Conservation (phyloP, 2,888 invertebrate genomes). For the Venustoraphidia nigricollis region DNA sequence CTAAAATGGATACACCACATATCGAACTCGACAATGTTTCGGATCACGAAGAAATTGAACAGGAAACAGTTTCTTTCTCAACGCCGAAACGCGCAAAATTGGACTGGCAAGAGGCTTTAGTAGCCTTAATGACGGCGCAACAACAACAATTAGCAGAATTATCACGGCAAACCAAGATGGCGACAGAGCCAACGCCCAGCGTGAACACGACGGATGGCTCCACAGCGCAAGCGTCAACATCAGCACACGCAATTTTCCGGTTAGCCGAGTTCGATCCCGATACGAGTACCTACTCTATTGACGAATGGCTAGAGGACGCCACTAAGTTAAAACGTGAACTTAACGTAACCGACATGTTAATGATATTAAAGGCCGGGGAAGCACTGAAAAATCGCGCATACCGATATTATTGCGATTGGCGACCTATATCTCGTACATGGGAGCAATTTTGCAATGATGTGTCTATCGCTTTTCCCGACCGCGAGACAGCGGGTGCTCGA, state of each 20-base stretch:
- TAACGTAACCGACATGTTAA: slow-evolving; percentile 10
- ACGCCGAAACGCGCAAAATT: too few relatives aligned
- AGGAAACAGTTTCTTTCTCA: too few relatives aligned
- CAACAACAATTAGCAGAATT: too few relatives aligned
- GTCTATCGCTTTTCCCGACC: slow-evolving; percentile 12
- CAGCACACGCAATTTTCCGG: neutral
- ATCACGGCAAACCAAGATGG: too few relatives aligned
- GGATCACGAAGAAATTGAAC: too few relatives aligned
- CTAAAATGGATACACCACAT: too few relatives aligned
- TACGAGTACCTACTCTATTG: slow-evolving; percentile 5
- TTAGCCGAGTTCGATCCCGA: neutral
- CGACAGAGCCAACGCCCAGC: too few relatives aligned
- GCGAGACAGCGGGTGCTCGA: slow-evolving; percentile 13
- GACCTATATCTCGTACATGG: slow-evolving; percentile 12
- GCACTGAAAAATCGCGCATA: slow-evolving; percentile 11
- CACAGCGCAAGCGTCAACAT: neutral
- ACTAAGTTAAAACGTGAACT: slow-evolving; percentile 12
- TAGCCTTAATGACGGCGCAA: too few relatives aligned
- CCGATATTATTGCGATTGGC: slow-evolving; percentile 12
- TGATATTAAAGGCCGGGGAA: slow-evolving; percentile 12
- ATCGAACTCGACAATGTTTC: too few relatives aligned
- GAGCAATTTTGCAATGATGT: slow-evolving; percentile 11
- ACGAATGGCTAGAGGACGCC: slow-evolving; percentile 12
- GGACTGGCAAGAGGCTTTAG: too few relatives aligned
- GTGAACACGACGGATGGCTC: too few relatives aligned